phyloP scores from a whole-genome alignment of 2,797 vertebrate species.

The Sebastes trivittatus region DNA sequence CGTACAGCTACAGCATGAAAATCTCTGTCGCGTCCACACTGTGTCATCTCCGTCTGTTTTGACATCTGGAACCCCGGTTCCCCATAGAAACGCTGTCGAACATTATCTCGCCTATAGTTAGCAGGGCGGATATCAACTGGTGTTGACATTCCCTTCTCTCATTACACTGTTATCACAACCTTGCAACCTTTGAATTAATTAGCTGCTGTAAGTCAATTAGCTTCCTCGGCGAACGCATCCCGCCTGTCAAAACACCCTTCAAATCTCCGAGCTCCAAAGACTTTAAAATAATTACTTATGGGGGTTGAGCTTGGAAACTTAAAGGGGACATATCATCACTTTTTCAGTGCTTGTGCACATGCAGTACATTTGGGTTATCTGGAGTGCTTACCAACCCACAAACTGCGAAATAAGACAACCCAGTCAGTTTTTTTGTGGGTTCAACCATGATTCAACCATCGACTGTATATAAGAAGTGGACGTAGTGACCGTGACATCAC shows the following conservation, averaged over 20 bases:
- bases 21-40: constrained; percentile 23
- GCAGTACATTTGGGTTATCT: too few species aligned
- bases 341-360: background rate
- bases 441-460: too few species aligned
- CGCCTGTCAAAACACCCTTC: constrained; percentile 57
- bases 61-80: constrained; percentile 57
- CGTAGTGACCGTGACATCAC: too few species aligned
- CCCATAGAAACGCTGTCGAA: constrained; percentile 62
- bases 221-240: constrained; percentile 42
- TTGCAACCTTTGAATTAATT: constrained; percentile 79
- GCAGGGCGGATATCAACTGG: constrained; percentile 65
- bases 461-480: too few species aligned
- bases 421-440: too few species aligned
- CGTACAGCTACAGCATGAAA: background rate
- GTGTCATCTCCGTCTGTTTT: constrained; percentile 63
- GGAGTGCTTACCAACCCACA: too few species aligned
- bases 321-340: background rate
- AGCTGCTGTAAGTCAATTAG: constrained; percentile 77
- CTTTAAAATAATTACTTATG: constrained; percentile 8
- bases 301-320: constrained; percentile 9
- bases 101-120: constrained; percentile 75
- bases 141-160: constrained; percentile 70
- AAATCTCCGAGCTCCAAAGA: constrained; percentile 26
- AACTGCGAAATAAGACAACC: too few species aligned
- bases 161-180: constrained; percentile 75